Evolutionary conservation across 2,797 vertebrate genomes (phyloP), one percentile per base, ranked within the genome.

Genomic region (Kryptolebias ocellatus): DNA sequence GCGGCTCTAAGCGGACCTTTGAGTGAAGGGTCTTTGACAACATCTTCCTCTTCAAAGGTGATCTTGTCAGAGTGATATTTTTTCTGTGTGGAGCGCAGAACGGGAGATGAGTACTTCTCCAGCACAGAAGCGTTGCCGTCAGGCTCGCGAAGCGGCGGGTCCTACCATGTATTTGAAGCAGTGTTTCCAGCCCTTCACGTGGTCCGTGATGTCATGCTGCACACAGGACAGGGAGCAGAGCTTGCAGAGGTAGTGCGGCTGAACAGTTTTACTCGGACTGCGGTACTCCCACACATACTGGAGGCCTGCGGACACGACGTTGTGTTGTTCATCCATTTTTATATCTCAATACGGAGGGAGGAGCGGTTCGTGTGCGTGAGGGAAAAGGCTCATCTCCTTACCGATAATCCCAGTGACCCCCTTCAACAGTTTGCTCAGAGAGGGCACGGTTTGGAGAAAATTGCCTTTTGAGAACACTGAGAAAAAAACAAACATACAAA

Each of bases 271-370:
- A 70, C 90, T 93, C 17, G 94, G 94, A 83, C 94, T 95, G 64
- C 94, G 93, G 76, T 93, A 95, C 83, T 95, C 94, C 93, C 93
- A 94, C 47, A 95, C 88, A 83, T 91, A 95, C 70, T 94, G 91
- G 56, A 95, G 92, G 61, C 94, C 94, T 95, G 83, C 16, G 69
- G 46, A 81, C 65, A 82, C 5, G 50, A 16, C 55, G 60, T 11
- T 34, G 70, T 4, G 60, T 16, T 44, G 15, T n/a, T 78, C 47
- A 64, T 34, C 17, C 9, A 57, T 64, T 74, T 67, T 5, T 47
- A 8, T 24, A 44, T 14, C 14, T 9, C 11, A 8, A 2, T 55
- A 57, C 10, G 1, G 44, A 57, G 2, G n/a, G 12, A 17, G 68
- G 2, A 15, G 15, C 45, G 9, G 11, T 8, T 8, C 9, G 46